phyloP scores from a whole-genome alignment of 1,140 invertebrate species.

The Megalopta genalis region DNA sequence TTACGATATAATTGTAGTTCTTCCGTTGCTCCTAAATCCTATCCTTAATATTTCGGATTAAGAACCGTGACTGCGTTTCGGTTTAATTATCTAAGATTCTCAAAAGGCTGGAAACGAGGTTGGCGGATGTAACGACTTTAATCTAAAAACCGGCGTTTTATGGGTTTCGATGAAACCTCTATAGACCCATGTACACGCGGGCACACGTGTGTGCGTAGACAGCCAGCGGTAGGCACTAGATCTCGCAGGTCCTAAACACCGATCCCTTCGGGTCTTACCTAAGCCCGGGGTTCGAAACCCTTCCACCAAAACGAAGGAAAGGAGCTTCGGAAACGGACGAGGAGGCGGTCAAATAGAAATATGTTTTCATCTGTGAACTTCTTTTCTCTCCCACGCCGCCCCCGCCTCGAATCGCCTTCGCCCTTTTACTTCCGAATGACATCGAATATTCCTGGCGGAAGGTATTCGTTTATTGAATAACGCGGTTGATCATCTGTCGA shows the following conservation, averaged over 20 bases:
- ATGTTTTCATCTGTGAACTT: slow-evolving; percentile 32
- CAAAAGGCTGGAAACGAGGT: slow-evolving; percentile 33
- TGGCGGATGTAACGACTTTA: slow-evolving; percentile 46
- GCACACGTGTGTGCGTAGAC: not conserved
- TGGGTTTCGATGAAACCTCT: slow-evolving; percentile 35
- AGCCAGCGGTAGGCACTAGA: slow-evolving; percentile 38
- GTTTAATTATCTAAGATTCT: slow-evolving; percentile 41
- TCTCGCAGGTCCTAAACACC: slow-evolving; percentile 16
- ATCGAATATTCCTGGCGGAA: no score
- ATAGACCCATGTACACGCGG: not conserved
- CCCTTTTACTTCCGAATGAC: no score
- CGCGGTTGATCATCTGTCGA: no score
- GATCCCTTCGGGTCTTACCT: slow-evolving; percentile 44
- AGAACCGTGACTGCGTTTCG: slow-evolving; percentile 19
- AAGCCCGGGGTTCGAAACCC: slow-evolving; percentile 31
- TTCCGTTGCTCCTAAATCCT: not conserved
- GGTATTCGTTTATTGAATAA: no score
- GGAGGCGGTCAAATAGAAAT: slow-evolving; percentile 17
- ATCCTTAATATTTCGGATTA: not conserved
- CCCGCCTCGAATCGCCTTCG: no score
- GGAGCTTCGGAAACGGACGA: not conserved
- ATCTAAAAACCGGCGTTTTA: slow-evolving; percentile 60
- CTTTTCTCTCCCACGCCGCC: not conserved
- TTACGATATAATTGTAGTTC: not conserved
- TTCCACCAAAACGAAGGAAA: slow-evolving; percentile 4